Conservation (phyloP, 2,797 vertebrate genomes). For the Crenuchus spilurus region DNA sequence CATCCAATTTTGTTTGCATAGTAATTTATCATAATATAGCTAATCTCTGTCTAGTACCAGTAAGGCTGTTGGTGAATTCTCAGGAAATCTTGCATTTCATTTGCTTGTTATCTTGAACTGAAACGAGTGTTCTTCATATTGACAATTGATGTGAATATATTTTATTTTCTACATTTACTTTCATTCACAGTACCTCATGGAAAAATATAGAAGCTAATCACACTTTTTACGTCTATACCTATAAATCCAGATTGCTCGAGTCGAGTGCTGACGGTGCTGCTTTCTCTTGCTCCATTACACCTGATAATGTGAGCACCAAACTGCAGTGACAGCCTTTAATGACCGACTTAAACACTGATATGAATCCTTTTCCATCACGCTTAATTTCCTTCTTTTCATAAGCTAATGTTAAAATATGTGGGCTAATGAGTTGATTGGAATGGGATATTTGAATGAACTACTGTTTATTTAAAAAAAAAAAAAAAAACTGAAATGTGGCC, state of each 20-base stretch:
- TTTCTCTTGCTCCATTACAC: background rate
- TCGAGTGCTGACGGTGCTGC: background rate
- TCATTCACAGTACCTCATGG: constrained; percentile 39
- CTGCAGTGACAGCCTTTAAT: background rate
- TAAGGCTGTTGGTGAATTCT: constrained; percentile 93
- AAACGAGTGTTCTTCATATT: constrained; percentile 26
- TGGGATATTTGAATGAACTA: too few species aligned
- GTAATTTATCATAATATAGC: constrained; percentile 62
- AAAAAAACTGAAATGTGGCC: too few species aligned
- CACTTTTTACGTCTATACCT: background rate
- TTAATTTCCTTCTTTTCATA: background rate
- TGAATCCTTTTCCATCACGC: background rate
- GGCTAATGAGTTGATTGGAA: background rate
- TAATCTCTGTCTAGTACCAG: constrained; percentile 82
- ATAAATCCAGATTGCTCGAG: background rate
- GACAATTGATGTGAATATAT: constrained; percentile 26
- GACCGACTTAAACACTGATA: background rate
- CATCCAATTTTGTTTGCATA: constrained; percentile 61
- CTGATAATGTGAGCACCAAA: background rate
- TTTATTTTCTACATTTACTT: constrained; percentile 15
- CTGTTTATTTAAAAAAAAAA: too few species aligned
- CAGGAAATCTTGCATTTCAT: constrained; percentile 88
- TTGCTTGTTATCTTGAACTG: constrained; percentile 74
- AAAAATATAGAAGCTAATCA: constrained; percentile 18
- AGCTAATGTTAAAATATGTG: background rate